A percentile compares a stretch with the other conserved stretches of the same genome.
Evolutionary conservation across 2,797 vertebrate species (phyloP).

Genomic region (Malacoctenus gilli): DNA sequence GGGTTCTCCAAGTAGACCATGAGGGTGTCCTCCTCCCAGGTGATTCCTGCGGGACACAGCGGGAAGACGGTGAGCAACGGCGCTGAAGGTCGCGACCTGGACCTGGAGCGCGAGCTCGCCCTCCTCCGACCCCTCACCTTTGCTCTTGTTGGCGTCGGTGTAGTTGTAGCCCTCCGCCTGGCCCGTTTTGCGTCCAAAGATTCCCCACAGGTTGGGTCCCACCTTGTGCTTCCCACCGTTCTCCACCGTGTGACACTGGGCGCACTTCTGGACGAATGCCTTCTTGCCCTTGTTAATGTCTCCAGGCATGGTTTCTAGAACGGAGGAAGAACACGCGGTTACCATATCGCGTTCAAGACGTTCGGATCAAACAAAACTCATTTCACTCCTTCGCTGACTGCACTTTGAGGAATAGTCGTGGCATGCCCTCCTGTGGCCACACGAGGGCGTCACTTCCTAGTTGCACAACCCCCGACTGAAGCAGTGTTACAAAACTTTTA

Average conservation of each 20-base stretch:
- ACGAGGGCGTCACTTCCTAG: slow-evolving; percentile 19
- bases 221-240: slow-evolving; percentile 85
- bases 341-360: too few relatives aligned
- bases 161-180: slow-evolving; percentile 83
- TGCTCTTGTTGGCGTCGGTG: slow-evolving; percentile 87
- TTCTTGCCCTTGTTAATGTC: slow-evolving; percentile 84
- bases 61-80: background rate
- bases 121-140: slow-evolving; percentile 81
- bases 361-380: too few relatives aligned
- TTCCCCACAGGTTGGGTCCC: slow-evolving; percentile 84
- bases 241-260: slow-evolving; percentile 86
- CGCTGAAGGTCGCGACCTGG: too few relatives aligned
- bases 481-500: slow-evolving; percentile 27
- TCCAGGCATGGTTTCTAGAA: slow-evolving; percentile 75
- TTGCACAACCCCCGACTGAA: slow-evolving; percentile 33
- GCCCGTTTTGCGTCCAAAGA: slow-evolving; percentile 84
- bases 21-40: slow-evolving; percentile 83
- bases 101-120: too few relatives aligned
- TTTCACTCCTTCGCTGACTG: too few relatives aligned
- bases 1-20: slow-evolving; percentile 89
- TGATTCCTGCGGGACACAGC: slow-evolving; percentile 72
- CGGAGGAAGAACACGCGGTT: background rate
- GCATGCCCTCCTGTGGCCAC: background rate
- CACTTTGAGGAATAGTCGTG: too few relatives aligned
- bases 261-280: slow-evolving; percentile 86